Conservation (phyloP, 2,113 vertebrate species). For the Platanista minor region DNA sequence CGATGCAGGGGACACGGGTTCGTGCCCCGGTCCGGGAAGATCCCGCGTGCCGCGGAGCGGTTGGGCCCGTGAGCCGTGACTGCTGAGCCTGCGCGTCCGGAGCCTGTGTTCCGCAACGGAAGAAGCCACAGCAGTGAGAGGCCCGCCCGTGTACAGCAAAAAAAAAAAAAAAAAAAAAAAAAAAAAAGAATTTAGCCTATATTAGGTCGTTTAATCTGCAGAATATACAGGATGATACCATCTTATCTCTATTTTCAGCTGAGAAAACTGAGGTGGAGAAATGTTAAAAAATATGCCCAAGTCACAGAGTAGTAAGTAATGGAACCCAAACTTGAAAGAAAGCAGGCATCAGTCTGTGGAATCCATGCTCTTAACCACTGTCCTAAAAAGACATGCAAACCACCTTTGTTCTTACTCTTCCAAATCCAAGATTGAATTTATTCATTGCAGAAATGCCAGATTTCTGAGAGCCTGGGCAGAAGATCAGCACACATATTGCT, state of each 20-base stretch:
- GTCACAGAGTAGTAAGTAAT: neutral
- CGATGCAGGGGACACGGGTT: too few species aligned
- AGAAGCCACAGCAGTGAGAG: too few species aligned
- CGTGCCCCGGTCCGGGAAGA: too few species aligned
- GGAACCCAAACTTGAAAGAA: neutral
- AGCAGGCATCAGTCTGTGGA: neutral
- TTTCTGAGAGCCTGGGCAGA: neutral
- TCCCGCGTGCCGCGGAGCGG: too few species aligned
- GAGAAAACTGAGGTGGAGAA: neutral
- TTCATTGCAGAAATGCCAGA: neutral
- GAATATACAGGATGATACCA: neutral
- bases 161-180: too few species aligned
- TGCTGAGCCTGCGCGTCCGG: too few species aligned
- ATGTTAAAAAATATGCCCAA: neutral
- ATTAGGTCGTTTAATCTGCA: slow-evolving; percentile 15
- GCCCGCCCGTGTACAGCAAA: too few species aligned
- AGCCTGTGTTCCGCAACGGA: too few species aligned
- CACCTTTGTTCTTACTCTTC: neutral
- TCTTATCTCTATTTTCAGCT: neutral
- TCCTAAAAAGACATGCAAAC: neutral
- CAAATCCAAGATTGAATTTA: neutral
- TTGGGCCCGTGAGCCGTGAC: too few species aligned
- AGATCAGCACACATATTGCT: neutral
- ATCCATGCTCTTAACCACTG: neutral
- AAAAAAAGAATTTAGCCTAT: neutral